These are phyloP conservation scores for Chaetodon auriga DNA, from an alignment of 2,113 vertebrate species.

Conservation along the genomic window DNA sequence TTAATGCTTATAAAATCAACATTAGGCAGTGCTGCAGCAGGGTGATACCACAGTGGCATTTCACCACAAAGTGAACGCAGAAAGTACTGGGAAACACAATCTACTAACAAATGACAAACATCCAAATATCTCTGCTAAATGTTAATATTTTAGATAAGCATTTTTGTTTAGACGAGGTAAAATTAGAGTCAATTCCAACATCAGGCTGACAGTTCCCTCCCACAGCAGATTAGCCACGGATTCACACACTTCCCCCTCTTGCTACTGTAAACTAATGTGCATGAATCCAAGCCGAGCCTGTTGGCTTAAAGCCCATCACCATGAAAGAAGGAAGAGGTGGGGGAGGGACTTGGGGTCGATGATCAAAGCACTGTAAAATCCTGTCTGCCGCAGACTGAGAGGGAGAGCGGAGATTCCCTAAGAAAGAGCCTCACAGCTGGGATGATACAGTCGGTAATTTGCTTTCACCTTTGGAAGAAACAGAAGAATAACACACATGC, in stretches of 20 bases:
- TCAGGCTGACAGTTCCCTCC: not conserved
- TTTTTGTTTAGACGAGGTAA: slow-evolving; percentile 17
- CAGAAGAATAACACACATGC: slow-evolving; percentile 7
- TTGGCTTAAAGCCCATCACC: slow-evolving; percentile 37
- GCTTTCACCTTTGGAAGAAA: slow-evolving; percentile 52
- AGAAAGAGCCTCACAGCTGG: slow-evolving; percentile 59
- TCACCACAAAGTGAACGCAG: not conserved
- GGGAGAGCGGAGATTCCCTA: slow-evolving; percentile 57
- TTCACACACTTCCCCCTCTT: slow-evolving; percentile 9
- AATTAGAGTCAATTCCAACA: slow-evolving; percentile 15
- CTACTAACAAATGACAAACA: not conserved
- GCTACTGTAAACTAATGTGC: slow-evolving; percentile 46
- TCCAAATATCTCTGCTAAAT: not conserved
- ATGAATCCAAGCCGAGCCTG: slow-evolving; percentile 10
- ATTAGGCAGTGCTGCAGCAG: not conserved
- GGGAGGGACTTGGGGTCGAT: slow-evolving; percentile 5
- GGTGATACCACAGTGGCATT: not conserved
- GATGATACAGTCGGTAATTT: slow-evolving; percentile 53
- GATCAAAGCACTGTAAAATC: slow-evolving; percentile 66
- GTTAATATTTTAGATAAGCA: not conserved
- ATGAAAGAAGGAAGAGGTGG: slow-evolving; percentile 32
- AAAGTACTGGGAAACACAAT: not conserved
- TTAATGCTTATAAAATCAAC: not conserved
- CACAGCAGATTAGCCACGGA: slow-evolving; percentile 16
- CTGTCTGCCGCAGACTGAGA: slow-evolving; percentile 57